Evolutionary conservation across 2,113 vertebrate species (phyloP), one percentile per base, ranked within the genome.

Genomic region (Thamnophis sirtalis): DNA sequence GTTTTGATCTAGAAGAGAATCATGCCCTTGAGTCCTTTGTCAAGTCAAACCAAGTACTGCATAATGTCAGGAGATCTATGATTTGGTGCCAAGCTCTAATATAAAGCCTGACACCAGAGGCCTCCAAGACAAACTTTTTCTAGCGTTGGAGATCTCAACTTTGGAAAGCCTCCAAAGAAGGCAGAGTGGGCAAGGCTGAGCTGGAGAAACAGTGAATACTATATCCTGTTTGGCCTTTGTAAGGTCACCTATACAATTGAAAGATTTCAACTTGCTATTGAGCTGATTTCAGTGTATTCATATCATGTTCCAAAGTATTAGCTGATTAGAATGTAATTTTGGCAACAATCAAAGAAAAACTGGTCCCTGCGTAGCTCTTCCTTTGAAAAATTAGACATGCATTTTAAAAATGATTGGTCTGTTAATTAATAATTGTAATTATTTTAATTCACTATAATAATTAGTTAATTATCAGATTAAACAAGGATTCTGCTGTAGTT

Each of bases 401-500:
- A 80, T 21, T 9, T 80, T 80, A 68, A 53, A 68, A 33, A 60
- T 33, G 1, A 33, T 38, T 89, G 11, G n/a, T 38, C 73, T 80
- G 6, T 80, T 80, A 21, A 38, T 43, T 80, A 38, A 80, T 43
- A 80, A 80, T 80, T 68, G 11, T 68, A 68, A 68, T 68, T 68
- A 68, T n/a, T 68, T 68, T 68, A 68, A 68, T 63, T 63, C 10
- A 63, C 10, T 28, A 63, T 63, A 63, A 63, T 13, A 68, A 63
- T n/a, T 63, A 60, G 58, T 63, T 63, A 28, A 63, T 63, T 60
- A 58, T 22, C 58, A 60, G 9, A 63, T 63, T 28, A 63, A 63
- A 63, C 58, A 63, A 26, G 43, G 43, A 26, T 91, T 94, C 90
- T 84, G 92, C 87, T 55, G 84, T 50, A 86, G 51, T 22, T 73